Evolutionary conservation across 2,797 vertebrate genomes (phyloP).

Genomic region (Hoplostethus mediterraneus): DNA sequence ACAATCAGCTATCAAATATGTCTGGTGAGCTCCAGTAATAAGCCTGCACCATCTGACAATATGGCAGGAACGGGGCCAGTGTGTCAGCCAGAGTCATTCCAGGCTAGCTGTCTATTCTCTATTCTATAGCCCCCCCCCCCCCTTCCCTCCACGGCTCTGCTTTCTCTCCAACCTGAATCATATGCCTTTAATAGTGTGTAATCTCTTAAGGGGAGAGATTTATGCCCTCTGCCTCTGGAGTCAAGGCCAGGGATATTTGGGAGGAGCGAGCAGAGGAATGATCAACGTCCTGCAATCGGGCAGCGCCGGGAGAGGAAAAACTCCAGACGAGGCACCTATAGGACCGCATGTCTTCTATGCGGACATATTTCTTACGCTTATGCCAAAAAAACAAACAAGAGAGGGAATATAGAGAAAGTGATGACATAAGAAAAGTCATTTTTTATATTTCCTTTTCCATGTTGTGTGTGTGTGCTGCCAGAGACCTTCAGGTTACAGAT

Average conservation of each 20-base stretch:
- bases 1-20: slow-evolving; percentile 37
- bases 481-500: slow-evolving; percentile 27
- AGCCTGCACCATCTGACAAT: slow-evolving; percentile 28
- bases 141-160: slow-evolving; percentile 44
- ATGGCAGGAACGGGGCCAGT: slow-evolving; percentile 49
- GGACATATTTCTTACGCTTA: neutral
- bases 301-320: slow-evolving; percentile 19
- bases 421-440: neutral
- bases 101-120: slow-evolving; percentile 52
- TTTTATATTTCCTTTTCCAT: neutral
- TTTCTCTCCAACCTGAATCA: slow-evolving; percentile 70
- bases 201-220: slow-evolving; percentile 71
- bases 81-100: slow-evolving; percentile 68
- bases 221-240: slow-evolving; percentile 49
- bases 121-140: slow-evolving; percentile 50
- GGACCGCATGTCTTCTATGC: neutral
- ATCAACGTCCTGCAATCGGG: slow-evolving; percentile 38
- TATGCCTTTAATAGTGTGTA: slow-evolving; percentile 73
- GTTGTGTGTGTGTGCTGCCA: neutral
- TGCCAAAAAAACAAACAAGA: neutral
- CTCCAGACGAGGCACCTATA: slow-evolving; percentile 19
- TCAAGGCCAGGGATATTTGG: slow-evolving; percentile 38
- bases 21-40: slow-evolving; percentile 25
- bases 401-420: slow-evolving; percentile 1
- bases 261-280: slow-evolving; percentile 51